A percentile compares a stretch with the other conserved stretches of the same genome.
phyloP scores from a whole-genome alignment of 2,797 vertebrate species.

The Buphagus erythrorhynchus region DNA sequence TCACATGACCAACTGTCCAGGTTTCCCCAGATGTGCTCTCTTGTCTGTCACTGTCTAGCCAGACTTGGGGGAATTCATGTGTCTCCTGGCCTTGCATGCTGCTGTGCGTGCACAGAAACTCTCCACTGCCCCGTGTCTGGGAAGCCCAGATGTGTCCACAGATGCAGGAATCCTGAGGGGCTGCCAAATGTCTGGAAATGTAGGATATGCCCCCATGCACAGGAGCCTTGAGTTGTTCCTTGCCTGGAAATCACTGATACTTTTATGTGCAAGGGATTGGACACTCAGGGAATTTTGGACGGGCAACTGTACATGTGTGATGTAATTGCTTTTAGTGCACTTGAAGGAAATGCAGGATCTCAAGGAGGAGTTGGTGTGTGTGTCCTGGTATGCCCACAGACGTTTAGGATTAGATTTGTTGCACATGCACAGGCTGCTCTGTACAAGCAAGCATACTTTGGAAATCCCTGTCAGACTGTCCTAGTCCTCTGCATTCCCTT shows the following conservation, averaged over 20 bases:
- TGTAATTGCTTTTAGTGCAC: not conserved
- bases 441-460: not conserved
- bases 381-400: not conserved
- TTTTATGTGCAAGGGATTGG: not conserved
- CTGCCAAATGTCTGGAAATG: slow-evolving; percentile 44
- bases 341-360: not conserved
- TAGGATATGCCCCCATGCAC: slow-evolving; percentile 36
- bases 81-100: not conserved
- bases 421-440: not conserved
- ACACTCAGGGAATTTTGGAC: not conserved
- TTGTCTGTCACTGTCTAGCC: not conserved
- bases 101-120: not conserved
- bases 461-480: not conserved
- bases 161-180: slow-evolving; percentile 14
- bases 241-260: not conserved
- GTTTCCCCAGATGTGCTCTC: not conserved
- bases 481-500: not conserved
- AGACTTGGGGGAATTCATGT: not conserved
- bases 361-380: not conserved
- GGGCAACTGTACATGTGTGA: not conserved
- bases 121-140: not conserved
- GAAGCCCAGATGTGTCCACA: slow-evolving; percentile 35
- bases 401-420: not conserved
- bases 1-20: not conserved
- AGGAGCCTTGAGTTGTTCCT: not conserved